Evolutionary conservation across 1,140 invertebrate species (phyloP).

Genomic region (Mycetomoellerius zeteki): DNA sequence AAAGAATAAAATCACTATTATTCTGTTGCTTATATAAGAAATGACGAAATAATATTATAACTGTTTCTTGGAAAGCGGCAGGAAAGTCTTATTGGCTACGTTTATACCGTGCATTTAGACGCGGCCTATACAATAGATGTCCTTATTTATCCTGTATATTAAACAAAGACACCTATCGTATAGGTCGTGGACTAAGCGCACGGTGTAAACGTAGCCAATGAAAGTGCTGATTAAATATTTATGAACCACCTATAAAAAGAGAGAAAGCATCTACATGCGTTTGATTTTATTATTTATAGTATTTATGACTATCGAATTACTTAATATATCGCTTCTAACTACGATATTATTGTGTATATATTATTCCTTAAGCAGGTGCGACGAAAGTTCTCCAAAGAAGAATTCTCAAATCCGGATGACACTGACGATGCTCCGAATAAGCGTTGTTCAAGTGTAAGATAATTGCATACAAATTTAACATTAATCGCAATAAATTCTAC

Average conservation of each 20-base stretch:
- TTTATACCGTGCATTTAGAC: too few relatives aligned
- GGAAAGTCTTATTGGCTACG: too few relatives aligned
- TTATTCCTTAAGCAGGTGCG: conserved; percentile 71
- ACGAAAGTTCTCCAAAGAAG: conserved; percentile 82
- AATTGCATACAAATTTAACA: neutral
- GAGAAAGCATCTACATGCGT: neutral
- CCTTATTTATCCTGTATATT: too few relatives aligned
- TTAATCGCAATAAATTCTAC: neutral
- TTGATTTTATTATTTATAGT: conserved; percentile 32
- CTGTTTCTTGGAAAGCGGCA: neutral
- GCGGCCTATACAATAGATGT: too few relatives aligned
- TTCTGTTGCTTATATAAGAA: neutral
- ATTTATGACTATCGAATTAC: conserved; percentile 26
- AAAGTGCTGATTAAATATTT: conserved; percentile 32
- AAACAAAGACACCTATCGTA: too few relatives aligned
- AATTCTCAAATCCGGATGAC: conserved; percentile 83
- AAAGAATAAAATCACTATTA: neutral
- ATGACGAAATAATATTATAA: conserved; percentile 41
- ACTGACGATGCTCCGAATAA: conserved; percentile 83
- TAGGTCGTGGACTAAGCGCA: too few relatives aligned
- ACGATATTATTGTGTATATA: neutral
- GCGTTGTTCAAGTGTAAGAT: conserved; percentile 84
- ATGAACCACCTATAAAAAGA: neutral
- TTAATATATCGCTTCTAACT: neutral
- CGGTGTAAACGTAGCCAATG: too few relatives aligned